Base-by-base conservation (phyloP, 1,140 invertebrate genomes). In the Lineus longissimus region DNA sequence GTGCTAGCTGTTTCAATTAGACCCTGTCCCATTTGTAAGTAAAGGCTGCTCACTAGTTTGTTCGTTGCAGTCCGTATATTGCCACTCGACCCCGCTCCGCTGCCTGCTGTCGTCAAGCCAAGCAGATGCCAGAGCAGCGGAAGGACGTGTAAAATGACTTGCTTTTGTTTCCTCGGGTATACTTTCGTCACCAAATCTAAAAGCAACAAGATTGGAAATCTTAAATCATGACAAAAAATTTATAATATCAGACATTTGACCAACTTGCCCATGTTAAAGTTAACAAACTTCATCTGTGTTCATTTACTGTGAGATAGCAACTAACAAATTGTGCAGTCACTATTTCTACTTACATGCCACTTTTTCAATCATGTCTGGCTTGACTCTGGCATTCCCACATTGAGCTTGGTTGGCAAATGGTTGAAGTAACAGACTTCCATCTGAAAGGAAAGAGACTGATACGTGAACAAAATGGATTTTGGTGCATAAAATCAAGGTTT, bases 61-160 rank as follows among this genome's bases (percentile, higher is more conserved):
- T 59, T 55, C 11, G 75, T 77, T n/a, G 79, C 76, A 19, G 66
- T 65, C 22, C 76, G 69, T 40, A 80, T 66, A 62, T 71, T 76
- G 19, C 69, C 68, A 41, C 68, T 73, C 2, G 73, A 75, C 22
- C 75, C 74, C 23, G 71, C 70, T 1, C 72, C 70, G 4, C 76
- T 76, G 59, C 73, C 74, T 36, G 72, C 70, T 47, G 76, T 73
- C 13, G 70, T 68, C n/a, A 70, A 69, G 54, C 73, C 72, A 2
- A 81, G 68, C n/a, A 81, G 66, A 59, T 80, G 76, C 78, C 78
- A 80, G 17, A 79, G 47, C 13, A 80, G 64, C 15, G 78, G 80
- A 57, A 81, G 65, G 1, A 79, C 76, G 66, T 80, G 78, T 54
- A 80, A 68, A 17, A 75, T 69, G 25, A 81, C 72, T 63, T 74